Evolutionary conservation across 1,140 invertebrate genomes (phyloP), one percentile per base, ranked within the genome.

Genomic region (Sweltsa coloradensis): DNA sequence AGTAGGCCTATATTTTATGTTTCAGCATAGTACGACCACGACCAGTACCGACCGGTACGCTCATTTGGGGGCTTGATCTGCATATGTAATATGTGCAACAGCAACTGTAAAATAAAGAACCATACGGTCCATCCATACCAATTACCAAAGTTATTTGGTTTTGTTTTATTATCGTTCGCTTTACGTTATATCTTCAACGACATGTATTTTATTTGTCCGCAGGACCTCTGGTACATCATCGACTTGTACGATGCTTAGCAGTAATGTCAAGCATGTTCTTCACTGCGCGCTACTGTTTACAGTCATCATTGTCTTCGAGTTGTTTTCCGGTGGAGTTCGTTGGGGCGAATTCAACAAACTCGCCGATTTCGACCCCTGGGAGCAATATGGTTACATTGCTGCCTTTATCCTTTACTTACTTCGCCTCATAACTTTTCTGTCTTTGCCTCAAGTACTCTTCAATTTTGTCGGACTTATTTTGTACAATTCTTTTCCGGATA

Each of bases 401-500:
- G 54, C 54, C 14, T 52, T 50, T 37, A 57, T 81, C 40, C 72
- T 96, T 34, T 95, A 95, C 62, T 58, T 85, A 26, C 60, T 95
- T 36, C 71, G 91, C 48, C 73, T 85, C 43, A 67, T 93, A 5
- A 88, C 90, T 25, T 79, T 96, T 57, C 72, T 96, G 11, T 89
- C 90, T 16, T 69, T 91, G 57, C 88, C 88, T 11, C 87, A 91
- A 75, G 87, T 90, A 43, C 57, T 96, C 7, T 92, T 89, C 64
- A 97, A 97, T 66, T 90, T 93, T 62, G 71, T 86, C 48, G 94
- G 92, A 42, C 67, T 98, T 23, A 78, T 87, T 24, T 74, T 90
- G 49, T 97, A 92, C 64, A 97, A 97, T 71, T 86, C 89, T 45
- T 97, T 97, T 65, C 89, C 90, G 26, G 87, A 91, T 53, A 92